Conservation (phyloP, 2,113 vertebrate species). For the Oreocharis arfaki region DNA sequence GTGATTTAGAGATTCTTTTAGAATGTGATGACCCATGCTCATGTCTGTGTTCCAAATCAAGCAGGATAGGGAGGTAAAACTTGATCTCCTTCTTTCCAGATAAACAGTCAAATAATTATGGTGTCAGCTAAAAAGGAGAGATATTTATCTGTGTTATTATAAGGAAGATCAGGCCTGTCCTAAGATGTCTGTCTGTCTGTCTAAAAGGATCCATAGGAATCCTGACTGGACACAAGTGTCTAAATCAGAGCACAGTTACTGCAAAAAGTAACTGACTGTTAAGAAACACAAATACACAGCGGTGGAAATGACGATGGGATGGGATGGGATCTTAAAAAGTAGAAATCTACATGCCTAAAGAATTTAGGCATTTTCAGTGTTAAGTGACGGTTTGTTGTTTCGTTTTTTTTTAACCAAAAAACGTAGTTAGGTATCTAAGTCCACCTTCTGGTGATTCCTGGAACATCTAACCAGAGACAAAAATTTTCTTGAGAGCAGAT, state of each 20-base stretch:
- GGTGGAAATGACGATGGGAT: not conserved
- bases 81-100: slow-evolving; percentile 21
- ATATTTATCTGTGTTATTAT: slow-evolving; percentile 15
- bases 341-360: not conserved
- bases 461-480: slow-evolving; percentile 1
- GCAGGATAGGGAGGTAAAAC: slow-evolving; percentile 10
- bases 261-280: not conserved
- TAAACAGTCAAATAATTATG: slow-evolving; percentile 15
- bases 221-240: not conserved
- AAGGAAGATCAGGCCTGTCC: not conserved
- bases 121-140: not conserved
- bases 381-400: not conserved
- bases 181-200: not conserved
- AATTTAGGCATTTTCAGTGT: not conserved
- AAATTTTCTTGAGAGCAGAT: not conserved
- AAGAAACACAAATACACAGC: not conserved
- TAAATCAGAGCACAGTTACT: not conserved
- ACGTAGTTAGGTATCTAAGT: slow-evolving; percentile 7
- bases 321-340: not conserved
- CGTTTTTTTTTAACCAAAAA: not conserved
- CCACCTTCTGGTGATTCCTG: slow-evolving; percentile 38
- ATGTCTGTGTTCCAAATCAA: slow-evolving; percentile 16
- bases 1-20: slow-evolving; percentile 17
- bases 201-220: not conserved
- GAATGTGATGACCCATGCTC: not conserved